These are phyloP conservation scores for Salminus brasiliensis DNA, from an alignment of 2,113 vertebrate species.

Conservation along the genomic window DNA sequence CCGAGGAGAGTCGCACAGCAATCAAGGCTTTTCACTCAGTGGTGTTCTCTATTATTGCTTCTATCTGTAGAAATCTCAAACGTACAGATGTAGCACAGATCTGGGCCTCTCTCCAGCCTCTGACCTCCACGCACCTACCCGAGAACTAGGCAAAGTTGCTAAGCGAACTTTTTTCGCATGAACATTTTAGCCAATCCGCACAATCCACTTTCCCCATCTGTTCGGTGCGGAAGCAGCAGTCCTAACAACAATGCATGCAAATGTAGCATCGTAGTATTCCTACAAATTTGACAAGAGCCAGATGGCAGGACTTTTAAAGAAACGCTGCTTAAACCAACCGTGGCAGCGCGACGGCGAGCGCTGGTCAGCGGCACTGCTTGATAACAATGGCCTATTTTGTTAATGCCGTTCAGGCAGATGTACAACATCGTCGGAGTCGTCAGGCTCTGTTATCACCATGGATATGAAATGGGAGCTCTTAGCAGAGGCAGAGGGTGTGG, in stretches of 20 bases:
- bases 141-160: conserved; percentile 9
- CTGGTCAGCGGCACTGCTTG: neutral
- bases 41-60: neutral
- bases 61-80: neutral
- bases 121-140: neutral
- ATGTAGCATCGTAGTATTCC: conserved; percentile 13
- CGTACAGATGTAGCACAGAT: neutral
- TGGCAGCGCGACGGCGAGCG: neutral
- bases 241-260: conserved; percentile 23
- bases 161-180: conserved; percentile 7
- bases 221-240: neutral
- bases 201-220: conserved; percentile 23
- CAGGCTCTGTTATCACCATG: neutral
- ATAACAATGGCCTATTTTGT: neutral
- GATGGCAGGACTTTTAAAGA: conserved; percentile 20
- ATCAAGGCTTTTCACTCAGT: neutral
- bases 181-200: conserved; percentile 9
- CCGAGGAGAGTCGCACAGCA: conserved; percentile 12
- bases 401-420: neutral
- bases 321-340: neutral
- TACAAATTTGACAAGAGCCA: conserved; percentile 37
- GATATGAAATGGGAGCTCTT: neutral
- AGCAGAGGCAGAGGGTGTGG: neutral
- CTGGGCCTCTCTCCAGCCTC: neutral
- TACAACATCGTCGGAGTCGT: neutral